Evolutionary conservation across 2,888 invertebrate species (phyloP).

Genomic region (Dioctria rufipes): DNA sequence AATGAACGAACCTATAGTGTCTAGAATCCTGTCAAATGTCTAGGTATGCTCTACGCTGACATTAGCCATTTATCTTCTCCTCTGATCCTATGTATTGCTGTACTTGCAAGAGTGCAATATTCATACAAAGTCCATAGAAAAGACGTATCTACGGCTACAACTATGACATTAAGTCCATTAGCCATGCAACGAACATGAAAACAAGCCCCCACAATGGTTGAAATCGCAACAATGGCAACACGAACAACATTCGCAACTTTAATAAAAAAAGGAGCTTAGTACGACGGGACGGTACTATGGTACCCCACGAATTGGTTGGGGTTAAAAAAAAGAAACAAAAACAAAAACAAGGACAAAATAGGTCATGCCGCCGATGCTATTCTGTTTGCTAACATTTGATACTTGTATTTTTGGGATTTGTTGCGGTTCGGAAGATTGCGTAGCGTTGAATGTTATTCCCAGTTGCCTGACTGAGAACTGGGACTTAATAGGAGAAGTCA

Average conservation of each 20-base stretch:
- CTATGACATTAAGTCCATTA: background rate
- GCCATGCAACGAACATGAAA: background rate
- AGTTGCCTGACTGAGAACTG: background rate
- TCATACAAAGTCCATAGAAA: background rate
- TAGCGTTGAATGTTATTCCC: background rate
- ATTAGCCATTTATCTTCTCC: background rate
- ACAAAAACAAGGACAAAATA: background rate
- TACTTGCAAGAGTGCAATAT: too few relatives aligned
- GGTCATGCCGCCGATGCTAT: background rate
- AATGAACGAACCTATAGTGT: background rate
- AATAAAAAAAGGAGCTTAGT: background rate
- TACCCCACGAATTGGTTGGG: background rate
- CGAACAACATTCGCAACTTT: background rate
- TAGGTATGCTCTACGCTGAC: background rate
- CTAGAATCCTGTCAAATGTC: background rate
- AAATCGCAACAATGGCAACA: conserved; percentile 10
- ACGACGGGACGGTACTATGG: background rate
- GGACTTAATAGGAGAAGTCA: background rate
- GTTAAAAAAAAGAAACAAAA: background rate
- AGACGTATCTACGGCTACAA: background rate
- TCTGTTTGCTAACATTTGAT: background rate
- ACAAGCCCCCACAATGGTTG: background rate
- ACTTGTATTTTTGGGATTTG: background rate
- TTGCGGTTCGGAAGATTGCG: background rate
- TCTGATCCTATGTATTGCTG: background rate